A percentile compares a stretch with the other conserved stretches of the same genome.
phyloP scores from a whole-genome alignment of 2,888 invertebrate genomes.

The Stenotaenia linearis region DNA sequence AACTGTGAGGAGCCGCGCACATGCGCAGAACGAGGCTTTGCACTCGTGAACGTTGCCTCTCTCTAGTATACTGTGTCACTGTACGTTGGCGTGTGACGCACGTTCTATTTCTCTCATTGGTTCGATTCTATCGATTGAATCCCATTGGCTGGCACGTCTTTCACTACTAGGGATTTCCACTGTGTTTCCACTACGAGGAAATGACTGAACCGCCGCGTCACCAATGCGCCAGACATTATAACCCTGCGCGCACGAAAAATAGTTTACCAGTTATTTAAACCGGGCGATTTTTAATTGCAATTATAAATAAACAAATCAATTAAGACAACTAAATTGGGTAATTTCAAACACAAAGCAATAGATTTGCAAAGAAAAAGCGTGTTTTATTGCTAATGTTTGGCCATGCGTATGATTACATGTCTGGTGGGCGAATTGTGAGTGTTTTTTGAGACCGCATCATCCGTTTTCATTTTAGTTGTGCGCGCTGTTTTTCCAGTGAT shows the following conservation, averaged over 20 bases:
- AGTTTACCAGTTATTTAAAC: background rate
- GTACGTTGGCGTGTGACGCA: background rate
- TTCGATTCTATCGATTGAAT: background rate
- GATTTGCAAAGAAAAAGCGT: background rate
- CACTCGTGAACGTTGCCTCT: background rate
- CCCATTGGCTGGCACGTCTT: background rate
- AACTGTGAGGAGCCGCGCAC: background rate
- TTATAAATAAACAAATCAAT: background rate
- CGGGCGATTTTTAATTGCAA: background rate
- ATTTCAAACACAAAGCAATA: too few relatives aligned
- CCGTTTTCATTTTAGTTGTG: conserved; percentile 5
- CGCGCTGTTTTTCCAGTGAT: background rate
- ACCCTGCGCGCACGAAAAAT: background rate
- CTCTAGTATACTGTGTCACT: background rate
- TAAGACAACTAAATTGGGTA: too few relatives aligned
- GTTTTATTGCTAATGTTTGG: background rate
- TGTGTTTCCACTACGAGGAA: background rate
- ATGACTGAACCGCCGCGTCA: background rate
- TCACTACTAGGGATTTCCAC: background rate
- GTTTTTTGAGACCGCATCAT: background rate
- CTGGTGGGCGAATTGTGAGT: background rate
- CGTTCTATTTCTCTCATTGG: background rate
- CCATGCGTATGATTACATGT: background rate
- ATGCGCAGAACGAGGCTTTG: background rate
- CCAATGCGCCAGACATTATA: background rate